Evolutionary conservation across 2,113 vertebrate genomes (phyloP), one percentile per base, ranked within the genome.

Genomic region (Carollia perspicillata): DNA sequence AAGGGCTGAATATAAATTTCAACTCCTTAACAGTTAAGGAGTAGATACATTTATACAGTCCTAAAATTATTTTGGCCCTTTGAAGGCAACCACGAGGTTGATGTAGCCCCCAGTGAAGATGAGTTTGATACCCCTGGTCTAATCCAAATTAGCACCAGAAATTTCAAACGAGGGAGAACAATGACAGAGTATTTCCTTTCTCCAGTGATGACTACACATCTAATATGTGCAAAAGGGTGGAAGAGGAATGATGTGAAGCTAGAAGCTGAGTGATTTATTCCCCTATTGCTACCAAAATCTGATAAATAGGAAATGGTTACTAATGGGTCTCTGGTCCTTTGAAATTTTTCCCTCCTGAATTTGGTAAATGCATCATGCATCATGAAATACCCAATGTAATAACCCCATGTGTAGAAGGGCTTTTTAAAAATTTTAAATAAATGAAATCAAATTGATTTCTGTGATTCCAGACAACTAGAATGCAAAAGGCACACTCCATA

Each of bases 381-480:
- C 47, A 30, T 51, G 35, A 55, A 84, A 66, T 20, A 44, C 35
- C 88, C 60, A 79, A 9, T 65, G 11, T 91, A 35, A 42, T 92
- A 80, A 93, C 49, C 28, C 68, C 35, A 44, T 44, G 23, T 5
- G 1, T 40, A 74, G 42, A 9, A 65, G 63, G 55, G 68, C 63
- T 37, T 47, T 47, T 20, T 3, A 49, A 53, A 53, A 13, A 14
- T 84, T 51, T 75, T 58, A 26, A 58, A 58, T 58, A 58, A 26
- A 81, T 35, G 42, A 89, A 93, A 91, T 9, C 20, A 60, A 60
- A 80, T 77, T 87, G 65, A 93, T 77, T 72, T 96, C 74, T 89
- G 92, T 35, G 69, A 92, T 77, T 87, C 18, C n/a, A 68, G 53
- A 85, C 71, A 84, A 55, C 23, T 8, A 33, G 49, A 93, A 94